Base-by-base conservation (phyloP, 2,113 vertebrate genomes). In the human region DNA sequence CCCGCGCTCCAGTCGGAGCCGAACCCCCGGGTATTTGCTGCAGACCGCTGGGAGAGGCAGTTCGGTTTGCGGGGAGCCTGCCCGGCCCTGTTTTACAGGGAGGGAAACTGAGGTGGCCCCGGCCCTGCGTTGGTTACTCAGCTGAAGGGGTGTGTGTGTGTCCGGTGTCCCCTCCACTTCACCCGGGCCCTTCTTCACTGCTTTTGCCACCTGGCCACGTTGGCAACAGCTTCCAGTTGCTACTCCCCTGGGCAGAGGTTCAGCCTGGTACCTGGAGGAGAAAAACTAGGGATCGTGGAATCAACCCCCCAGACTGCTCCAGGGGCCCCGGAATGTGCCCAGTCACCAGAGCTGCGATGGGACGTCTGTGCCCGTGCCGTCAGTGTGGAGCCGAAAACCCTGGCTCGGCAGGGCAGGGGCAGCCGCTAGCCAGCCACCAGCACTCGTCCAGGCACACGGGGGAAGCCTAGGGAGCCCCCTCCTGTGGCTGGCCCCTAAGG, bases 241-340 rank as follows among this genome's bases (percentile, higher is more conserved):
- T 40, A 11, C 75, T 16, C n/a, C 57, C 12, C 45, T 52, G 72
- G 27, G 78, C 57, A 92, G 89, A 72, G 78, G 95, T 80, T 95
- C 72, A 90, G 30, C 55, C 92, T 78, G 90, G 76, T 93, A 85
- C 91, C 89, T 90, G 79, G 70, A 81, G 64, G 70, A 85, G 75
- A 79, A 80, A 87, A 81, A 23, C 43, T 55, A 59, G 1, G 78
- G 52, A 27, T 93, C 89, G 16, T 3, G 57, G 91, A 87, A 72
- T 88, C 68, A 48, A n/a, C 32, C 76, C 68, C n/a, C 81, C 13
- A 68, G 68, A 81, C 64, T 52, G 45, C 90, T 50, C 45, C 55
- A 11, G 40, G 30, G 27, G 14, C 73, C 32, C 6, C 45, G 57
- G 48, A 75, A 50, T n/a, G 32, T 82, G 61, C 72, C 90, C 82